Evolutionary conservation across 1,140 invertebrate species (phyloP).

Genomic region (Probaryconus sp.): DNA sequence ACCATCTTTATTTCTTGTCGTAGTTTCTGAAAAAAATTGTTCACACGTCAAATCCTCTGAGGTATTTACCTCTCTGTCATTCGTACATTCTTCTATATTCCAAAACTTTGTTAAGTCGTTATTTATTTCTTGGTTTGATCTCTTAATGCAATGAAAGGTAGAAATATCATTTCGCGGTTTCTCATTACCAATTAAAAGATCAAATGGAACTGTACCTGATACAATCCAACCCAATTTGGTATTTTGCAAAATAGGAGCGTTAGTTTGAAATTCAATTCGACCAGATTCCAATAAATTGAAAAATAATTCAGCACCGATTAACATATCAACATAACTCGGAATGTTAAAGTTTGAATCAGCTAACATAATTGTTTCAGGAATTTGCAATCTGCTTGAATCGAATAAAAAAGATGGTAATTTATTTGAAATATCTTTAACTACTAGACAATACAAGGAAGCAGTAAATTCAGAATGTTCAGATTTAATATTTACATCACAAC

Average conservation of each 20-base stretch:
- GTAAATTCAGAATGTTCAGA: slow-evolving; percentile 4
- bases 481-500: not conserved
- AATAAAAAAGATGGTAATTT: not conserved
- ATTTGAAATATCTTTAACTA: slow-evolving; percentile 12
- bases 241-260: slow-evolving; percentile 2
- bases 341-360: slow-evolving; percentile 17
- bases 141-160: slow-evolving; percentile 1
- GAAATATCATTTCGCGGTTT: too few species aligned
- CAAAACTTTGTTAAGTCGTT: slow-evolving; percentile 7
- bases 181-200: not conserved
- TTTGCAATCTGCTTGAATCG: not conserved
- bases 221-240: slow-evolving; percentile 8
- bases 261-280: slow-evolving; percentile 12
- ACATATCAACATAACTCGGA: slow-evolving; percentile 11
- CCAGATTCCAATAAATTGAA: slow-evolving; percentile 18
- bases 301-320: slow-evolving; percentile 28
- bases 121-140: not conserved
- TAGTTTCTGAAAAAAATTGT: slow-evolving; percentile 52
- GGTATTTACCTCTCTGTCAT: not conserved
- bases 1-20: slow-evolving; percentile 45
- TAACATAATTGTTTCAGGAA: slow-evolving; percentile 21
- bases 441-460: slow-evolving; percentile 2
- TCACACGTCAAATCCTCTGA: slow-evolving; percentile 25
- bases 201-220: not conserved
- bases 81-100: not conserved